phyloP scores from a whole-genome alignment of 2,113 vertebrate species.

The Tragelaphus scriptus region DNA sequence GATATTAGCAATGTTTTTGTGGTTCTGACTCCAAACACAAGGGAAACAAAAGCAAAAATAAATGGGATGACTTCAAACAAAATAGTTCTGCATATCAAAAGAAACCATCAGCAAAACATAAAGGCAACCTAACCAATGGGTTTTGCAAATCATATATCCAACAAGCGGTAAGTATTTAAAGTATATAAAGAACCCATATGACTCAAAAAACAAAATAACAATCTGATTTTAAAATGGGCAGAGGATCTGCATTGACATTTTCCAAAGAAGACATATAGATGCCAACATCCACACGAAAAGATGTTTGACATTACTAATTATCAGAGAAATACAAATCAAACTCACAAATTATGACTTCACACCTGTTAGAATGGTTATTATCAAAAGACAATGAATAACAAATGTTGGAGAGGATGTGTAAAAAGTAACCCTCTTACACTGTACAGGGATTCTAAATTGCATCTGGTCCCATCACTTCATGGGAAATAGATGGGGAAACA shows the following conservation, averaged over 20 bases:
- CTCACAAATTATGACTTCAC: neutral
- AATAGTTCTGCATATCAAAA: neutral
- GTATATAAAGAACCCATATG: neutral
- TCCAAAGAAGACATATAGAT: neutral
- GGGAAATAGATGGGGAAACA: no score
- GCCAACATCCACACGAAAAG: neutral
- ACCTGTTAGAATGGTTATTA: neutral
- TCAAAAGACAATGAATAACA: neutral
- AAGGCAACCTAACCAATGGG: neutral
- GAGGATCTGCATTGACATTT: neutral
- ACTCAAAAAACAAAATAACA: neutral
- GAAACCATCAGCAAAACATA: neutral
- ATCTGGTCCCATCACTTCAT: no score
- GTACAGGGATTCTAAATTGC: neutral
- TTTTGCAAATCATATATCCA: neutral
- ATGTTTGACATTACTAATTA: neutral
- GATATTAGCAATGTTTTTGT: neutral
- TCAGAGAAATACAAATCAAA: neutral
- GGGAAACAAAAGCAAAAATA: neutral
- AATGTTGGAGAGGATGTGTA: neutral
- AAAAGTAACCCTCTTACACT: neutral
- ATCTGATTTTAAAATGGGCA: neutral
- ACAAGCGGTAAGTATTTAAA: neutral
- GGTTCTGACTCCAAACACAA: neutral
- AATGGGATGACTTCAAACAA: neutral